Conservation (phyloP, 1,140 invertebrate genomes). For the Hylyphantes graminicola region DNA sequence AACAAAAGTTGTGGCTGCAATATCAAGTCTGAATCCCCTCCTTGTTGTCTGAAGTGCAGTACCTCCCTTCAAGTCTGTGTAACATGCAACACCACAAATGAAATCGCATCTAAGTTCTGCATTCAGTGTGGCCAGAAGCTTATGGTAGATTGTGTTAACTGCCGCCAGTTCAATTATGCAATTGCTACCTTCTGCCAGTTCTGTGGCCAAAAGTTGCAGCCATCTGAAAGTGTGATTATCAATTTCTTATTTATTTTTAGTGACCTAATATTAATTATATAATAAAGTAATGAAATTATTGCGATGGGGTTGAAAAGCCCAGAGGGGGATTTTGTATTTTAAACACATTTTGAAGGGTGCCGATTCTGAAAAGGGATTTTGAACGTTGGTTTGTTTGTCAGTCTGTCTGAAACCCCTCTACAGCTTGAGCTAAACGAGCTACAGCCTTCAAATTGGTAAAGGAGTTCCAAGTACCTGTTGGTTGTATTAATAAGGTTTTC, state of each 20-base stretch:
- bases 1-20: too few relatives aligned
- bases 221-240: not conserved
- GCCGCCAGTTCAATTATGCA: not conserved
- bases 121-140: slow-evolving; percentile 39
- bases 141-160: not conserved
- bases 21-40: not conserved
- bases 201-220: slow-evolving; percentile 20
- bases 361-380: too few relatives aligned
- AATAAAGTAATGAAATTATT: not conserved
- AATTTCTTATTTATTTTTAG: not conserved
- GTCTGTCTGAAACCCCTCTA: too few relatives aligned
- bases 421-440: too few relatives aligned
- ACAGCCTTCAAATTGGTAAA: too few relatives aligned
- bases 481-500: too few relatives aligned
- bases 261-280: not conserved
- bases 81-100: not conserved
- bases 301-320: not conserved
- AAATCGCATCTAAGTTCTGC: slow-evolving; percentile 17
- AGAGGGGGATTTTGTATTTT: not conserved
- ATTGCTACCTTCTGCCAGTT: slow-evolving; percentile 30
- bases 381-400: too few relatives aligned
- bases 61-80: not conserved
- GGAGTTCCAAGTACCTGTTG: too few relatives aligned
- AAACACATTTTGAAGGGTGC: not conserved
- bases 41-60: slow-evolving; percentile 28